Evolutionary conservation across 2,888 invertebrate species (phyloP).

Genomic region (Lycophotia porphyrea): DNA sequence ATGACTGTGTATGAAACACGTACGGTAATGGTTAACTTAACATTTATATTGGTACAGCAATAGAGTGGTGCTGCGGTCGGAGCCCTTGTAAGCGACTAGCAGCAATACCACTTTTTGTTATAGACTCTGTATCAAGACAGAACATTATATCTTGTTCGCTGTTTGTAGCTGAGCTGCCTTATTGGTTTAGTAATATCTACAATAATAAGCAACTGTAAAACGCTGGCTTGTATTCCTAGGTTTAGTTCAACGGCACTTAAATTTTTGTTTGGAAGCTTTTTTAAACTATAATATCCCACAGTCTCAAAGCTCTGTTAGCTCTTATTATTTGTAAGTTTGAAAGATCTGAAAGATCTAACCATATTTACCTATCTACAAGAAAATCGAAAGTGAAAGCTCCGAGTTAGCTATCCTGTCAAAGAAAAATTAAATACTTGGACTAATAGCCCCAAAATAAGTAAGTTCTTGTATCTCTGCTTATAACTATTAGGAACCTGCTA

Average conservation of each 20-base stretch:
- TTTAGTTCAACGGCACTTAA: background rate
- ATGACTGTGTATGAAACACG: background rate
- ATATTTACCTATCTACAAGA: background rate
- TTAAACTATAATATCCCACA: background rate
- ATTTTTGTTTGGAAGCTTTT: background rate
- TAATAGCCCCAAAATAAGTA: background rate
- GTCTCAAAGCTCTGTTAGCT: background rate
- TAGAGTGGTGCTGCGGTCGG: background rate
- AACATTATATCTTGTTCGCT: constrained; percentile 30
- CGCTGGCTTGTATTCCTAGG: background rate
- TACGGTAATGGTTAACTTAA: background rate
- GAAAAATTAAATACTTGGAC: background rate
- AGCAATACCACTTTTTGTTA: constrained; percentile 30
- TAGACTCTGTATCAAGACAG: constrained; percentile 5
- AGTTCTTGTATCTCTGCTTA: background rate
- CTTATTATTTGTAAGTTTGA: background rate
- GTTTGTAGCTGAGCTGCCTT: constrained; percentile 1
- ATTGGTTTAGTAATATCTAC: background rate
- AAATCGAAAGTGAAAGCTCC: background rate
- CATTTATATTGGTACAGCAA: background rate
- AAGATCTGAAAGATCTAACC: background rate
- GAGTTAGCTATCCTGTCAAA: background rate
- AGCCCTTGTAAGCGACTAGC: background rate
- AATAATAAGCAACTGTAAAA: background rate
- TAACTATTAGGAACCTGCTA: background rate